phyloP scores from a whole-genome alignment of 2,113 vertebrate genomes.

The Enhydra lutris region DNA sequence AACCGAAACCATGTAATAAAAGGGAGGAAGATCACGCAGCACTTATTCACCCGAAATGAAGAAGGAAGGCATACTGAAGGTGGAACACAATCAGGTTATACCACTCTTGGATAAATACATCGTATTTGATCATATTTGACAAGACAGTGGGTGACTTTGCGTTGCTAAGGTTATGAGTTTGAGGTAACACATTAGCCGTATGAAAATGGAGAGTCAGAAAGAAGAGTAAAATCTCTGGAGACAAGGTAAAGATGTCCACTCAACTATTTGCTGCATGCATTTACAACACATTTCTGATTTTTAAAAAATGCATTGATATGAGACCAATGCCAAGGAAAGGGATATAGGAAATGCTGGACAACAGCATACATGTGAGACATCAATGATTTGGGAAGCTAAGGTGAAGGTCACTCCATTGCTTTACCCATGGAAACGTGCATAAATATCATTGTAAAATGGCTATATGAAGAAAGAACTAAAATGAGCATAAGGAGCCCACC shows the following conservation, averaged over 20 bases:
- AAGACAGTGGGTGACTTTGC: not conserved
- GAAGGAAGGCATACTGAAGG: not conserved
- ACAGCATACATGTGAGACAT: not conserved
- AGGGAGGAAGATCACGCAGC: fast-evolving
- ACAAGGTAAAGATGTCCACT: not conserved
- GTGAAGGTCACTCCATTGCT: not conserved
- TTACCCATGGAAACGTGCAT: not conserved
- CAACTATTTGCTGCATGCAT: not conserved
- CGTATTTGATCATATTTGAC: not conserved
- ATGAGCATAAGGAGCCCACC: not conserved
- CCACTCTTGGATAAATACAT: not conserved
- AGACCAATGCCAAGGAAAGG: not conserved
- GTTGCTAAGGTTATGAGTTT: not conserved
- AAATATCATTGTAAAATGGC: not conserved
- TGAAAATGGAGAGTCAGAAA: not conserved
- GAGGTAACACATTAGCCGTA: not conserved
- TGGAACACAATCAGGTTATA: not conserved
- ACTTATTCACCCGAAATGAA: not conserved
- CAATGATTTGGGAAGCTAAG: not conserved
- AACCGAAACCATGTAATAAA: slow-evolving; percentile 22
- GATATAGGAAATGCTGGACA: not conserved
- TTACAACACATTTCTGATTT: not conserved
- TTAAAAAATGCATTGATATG: not conserved
- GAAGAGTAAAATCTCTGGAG: not conserved
- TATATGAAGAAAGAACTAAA: not conserved